These are phyloP conservation scores for Lepus americanus DNA, from an alignment of 2,113 vertebrate species.

Conservation along the genomic window DNA sequence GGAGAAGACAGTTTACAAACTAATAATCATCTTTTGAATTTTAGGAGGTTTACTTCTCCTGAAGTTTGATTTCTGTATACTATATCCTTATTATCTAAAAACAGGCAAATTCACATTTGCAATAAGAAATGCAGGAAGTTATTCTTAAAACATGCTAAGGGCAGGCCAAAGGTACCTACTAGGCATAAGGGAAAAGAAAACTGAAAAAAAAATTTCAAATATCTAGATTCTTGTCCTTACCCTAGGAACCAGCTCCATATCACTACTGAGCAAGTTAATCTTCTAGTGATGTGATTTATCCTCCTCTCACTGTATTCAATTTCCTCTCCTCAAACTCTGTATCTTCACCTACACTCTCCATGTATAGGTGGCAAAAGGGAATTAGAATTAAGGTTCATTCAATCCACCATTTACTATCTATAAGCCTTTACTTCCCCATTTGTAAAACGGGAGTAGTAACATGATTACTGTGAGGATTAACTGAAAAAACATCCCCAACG, in stretches of 20 bases:
- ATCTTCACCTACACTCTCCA: neutral
- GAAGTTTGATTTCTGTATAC: slow-evolving; percentile 39
- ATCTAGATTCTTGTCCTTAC: neutral
- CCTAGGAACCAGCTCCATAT: neutral
- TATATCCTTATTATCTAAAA: neutral
- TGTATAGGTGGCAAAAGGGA: neutral
- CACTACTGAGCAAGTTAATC: neutral
- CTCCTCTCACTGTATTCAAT: neutral
- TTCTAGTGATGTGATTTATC: neutral
- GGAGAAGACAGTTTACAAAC: neutral
- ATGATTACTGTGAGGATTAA: neutral
- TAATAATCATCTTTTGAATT: neutral
- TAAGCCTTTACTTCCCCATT: neutral
- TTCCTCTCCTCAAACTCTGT: neutral
- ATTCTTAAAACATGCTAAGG: slow-evolving; percentile 5
- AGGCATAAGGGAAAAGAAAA: neutral
- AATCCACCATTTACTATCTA: neutral
- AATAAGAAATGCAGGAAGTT: neutral
- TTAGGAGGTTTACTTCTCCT: slow-evolving; percentile 33
- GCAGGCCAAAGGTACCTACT: neutral
- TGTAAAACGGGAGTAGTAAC: neutral
- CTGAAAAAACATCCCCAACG: neutral
- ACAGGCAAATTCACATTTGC: neutral
- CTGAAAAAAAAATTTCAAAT: slow-evolving; percentile 7
- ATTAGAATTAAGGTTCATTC: neutral